These are phyloP conservation scores for Nibea albiflora DNA, from an alignment of 2,113 vertebrate genomes.

Conservation along the genomic window DNA sequence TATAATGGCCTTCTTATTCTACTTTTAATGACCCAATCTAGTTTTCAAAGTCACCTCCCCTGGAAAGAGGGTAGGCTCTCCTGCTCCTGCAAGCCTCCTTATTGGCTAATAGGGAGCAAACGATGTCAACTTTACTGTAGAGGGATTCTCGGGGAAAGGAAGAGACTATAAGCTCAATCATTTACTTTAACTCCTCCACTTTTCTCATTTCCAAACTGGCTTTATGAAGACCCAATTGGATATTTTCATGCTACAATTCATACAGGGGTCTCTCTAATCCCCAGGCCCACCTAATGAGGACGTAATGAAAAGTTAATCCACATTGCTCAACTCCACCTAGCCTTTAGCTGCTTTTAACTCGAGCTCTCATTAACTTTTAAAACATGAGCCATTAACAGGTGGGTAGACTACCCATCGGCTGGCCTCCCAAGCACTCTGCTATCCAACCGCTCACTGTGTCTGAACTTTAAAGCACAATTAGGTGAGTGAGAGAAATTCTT, in stretches of 20 bases:
- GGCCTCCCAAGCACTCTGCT: slow-evolving; percentile 66
- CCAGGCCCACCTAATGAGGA: slow-evolving; percentile 83
- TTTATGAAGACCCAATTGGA: slow-evolving; percentile 67
- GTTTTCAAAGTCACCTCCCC: slow-evolving; percentile 82
- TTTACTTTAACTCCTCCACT: slow-evolving; percentile 63
- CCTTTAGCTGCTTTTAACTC: slow-evolving; percentile 85
- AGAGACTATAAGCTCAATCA: slow-evolving; percentile 70
- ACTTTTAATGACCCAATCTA: slow-evolving; percentile 84
- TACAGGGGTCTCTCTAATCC: slow-evolving; percentile 80
- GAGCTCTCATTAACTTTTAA: slow-evolving; percentile 86
- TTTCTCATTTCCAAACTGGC: slow-evolving; percentile 60
- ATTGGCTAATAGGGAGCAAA: slow-evolving; percentile 79
- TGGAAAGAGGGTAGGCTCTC: slow-evolving; percentile 64
- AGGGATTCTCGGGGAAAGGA: slow-evolving; percentile 49
- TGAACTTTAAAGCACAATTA: slow-evolving; percentile 81
- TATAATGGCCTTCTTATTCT: slow-evolving; percentile 79
- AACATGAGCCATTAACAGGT: slow-evolving; percentile 84
- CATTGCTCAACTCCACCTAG: slow-evolving; percentile 81
- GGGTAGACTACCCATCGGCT: slow-evolving; percentile 76
- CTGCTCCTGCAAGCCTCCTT: slow-evolving; percentile 64
- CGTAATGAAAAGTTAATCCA: slow-evolving; percentile 87
- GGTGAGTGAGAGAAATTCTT: slow-evolving; percentile 64
- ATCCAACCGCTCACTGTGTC: slow-evolving; percentile 63
- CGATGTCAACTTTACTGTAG: slow-evolving; percentile 62
- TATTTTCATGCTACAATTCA: slow-evolving; percentile 82